phyloP scores from a whole-genome alignment of 2,797 vertebrate species.

The Crossoptilon crossoptilon region DNA sequence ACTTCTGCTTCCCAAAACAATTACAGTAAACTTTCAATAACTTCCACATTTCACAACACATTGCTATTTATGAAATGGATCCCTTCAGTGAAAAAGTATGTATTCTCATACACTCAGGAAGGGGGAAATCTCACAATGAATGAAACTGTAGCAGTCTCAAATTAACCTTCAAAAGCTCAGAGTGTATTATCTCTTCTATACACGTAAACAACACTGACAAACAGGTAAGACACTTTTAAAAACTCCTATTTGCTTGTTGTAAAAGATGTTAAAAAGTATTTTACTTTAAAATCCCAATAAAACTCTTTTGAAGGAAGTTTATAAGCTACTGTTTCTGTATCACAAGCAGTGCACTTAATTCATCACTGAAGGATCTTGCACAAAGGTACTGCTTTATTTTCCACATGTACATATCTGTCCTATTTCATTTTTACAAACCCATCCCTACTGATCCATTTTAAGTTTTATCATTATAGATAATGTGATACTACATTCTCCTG shows the following conservation, averaged over 20 bases:
- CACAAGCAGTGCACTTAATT: background rate
- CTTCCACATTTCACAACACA: background rate
- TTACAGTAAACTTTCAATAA: no score
- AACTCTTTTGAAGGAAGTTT: background rate
- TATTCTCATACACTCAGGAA: background rate
- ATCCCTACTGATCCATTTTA: background rate
- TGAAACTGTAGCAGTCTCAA: background rate
- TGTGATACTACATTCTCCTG: background rate
- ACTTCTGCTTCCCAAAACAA: no score
- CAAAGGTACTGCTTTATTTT: background rate
- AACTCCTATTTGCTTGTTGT: background rate
- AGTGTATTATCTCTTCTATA: background rate
- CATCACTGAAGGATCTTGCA: background rate
- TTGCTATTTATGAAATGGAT: background rate
- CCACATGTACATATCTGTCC: background rate
- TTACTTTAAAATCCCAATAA: background rate
- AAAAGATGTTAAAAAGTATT: background rate
- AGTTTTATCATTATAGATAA: background rate
- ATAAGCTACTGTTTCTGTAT: background rate
- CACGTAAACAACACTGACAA: background rate
- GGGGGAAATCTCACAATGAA: background rate
- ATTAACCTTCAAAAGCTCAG: background rate
- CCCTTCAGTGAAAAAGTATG: background rate
- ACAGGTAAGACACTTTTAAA: background rate
- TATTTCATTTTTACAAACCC: background rate